These are phyloP conservation scores for Hycleus cichorii DNA, from an alignment of 1,140 invertebrate species.

Conservation along the genomic window DNA sequence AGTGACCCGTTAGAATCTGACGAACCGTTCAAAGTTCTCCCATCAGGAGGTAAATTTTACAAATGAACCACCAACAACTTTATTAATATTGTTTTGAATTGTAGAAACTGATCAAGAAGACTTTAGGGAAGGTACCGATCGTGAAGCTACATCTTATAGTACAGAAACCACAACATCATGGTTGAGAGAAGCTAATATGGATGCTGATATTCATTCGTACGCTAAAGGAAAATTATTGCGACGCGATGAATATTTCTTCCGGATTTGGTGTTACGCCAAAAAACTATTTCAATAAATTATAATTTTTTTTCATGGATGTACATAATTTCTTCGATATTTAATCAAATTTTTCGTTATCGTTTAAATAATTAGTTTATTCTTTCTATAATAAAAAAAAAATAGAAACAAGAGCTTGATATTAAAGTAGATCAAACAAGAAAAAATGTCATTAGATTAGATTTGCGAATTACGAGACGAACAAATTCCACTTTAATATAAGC, in stretches of 20 bases:
- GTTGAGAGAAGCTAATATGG: slow-evolving; percentile 85
- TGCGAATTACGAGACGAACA: slow-evolving; percentile 24
- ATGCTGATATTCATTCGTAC: slow-evolving; percentile 84
- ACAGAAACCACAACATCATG: slow-evolving; percentile 89
- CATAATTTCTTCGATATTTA: slow-evolving; percentile 6
- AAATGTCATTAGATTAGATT: slow-evolving; percentile 5
- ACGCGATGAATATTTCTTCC: slow-evolving; percentile 90
- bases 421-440: not conserved
- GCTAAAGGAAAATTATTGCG: slow-evolving; percentile 71
- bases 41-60: slow-evolving; percentile 60
- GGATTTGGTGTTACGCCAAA: slow-evolving; percentile 80
- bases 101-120: slow-evolving; percentile 43
- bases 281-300: slow-evolving; percentile 65
- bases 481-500: slow-evolving; percentile 17
- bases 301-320: slow-evolving; percentile 12
- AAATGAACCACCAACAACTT: too few species aligned
- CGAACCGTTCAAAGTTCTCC: slow-evolving; percentile 79
- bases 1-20: slow-evolving; percentile 91
- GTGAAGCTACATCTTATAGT: slow-evolving; percentile 70
- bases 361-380: slow-evolving; percentile 21
- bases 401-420: not conserved
- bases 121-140: slow-evolving; percentile 53
- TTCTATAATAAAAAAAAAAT: slow-evolving; percentile 4
- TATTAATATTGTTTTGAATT: not conserved
- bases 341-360: slow-evolving; percentile 4